Evolutionary conservation across 2,797 vertebrate species (phyloP).

Genomic region (Tangara arthus): DNA sequence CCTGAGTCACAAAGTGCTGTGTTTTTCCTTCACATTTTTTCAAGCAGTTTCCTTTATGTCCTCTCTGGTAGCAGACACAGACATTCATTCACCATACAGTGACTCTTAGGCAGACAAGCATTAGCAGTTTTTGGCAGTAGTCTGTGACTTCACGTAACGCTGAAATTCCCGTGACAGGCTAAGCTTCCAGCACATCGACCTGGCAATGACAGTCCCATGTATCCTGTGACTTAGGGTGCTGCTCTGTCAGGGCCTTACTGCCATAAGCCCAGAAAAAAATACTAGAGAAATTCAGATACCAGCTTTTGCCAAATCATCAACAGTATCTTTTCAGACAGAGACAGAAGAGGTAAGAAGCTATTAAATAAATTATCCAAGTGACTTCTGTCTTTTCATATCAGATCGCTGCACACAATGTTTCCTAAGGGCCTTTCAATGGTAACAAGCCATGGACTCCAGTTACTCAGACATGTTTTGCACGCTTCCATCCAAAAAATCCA

Average conservation of each 20-base stretch:
- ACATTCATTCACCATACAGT: accelerated
- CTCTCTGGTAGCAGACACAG: background rate
- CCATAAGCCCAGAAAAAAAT: background rate
- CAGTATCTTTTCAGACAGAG: background rate
- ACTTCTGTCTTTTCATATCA: background rate
- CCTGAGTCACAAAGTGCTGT: accelerated
- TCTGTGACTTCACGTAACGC: accelerated
- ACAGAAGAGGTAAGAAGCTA: background rate
- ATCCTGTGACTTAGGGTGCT: background rate
- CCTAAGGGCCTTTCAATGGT: background rate
- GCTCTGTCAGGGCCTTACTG: background rate
- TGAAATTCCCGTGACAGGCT: accelerated
- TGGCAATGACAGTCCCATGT: background rate
- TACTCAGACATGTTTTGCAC: background rate
- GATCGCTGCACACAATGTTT: background rate
- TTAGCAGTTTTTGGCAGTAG: background rate
- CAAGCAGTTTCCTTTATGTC: background rate
- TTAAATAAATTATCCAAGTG: background rate
- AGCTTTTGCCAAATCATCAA: background rate
- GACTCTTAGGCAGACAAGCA: background rate
- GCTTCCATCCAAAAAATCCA: background rate
- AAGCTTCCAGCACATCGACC: background rate
- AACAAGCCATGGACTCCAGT: background rate
- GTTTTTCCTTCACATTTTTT: background rate
- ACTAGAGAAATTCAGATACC: background rate